These are phyloP conservation scores for Drosophila aldrichi DNA, from an alignment of 2,888 invertebrate species.

Conservation along the genomic window DNA sequence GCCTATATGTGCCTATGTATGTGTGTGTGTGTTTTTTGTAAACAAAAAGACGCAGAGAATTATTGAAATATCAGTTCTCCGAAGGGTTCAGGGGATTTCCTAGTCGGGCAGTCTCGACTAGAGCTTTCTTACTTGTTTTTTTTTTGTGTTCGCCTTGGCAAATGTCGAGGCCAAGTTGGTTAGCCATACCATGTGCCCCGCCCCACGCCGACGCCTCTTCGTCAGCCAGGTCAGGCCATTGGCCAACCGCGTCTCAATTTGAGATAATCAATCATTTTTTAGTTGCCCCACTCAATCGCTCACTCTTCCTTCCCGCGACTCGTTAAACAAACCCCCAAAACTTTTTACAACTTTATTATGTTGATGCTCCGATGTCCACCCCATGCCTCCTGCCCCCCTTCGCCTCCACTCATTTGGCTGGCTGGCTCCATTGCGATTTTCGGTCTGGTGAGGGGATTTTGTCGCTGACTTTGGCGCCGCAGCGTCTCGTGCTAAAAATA, in stretches of 20 bases:
- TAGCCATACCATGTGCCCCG: background rate
- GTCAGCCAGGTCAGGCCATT: constrained; percentile 23
- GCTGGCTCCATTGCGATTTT: constrained; percentile 20
- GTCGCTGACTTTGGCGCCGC: constrained; percentile 67
- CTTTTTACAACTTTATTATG: constrained; percentile 72
- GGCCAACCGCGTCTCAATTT: constrained; percentile 55
- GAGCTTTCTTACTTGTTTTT: no score
- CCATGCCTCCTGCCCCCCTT: background rate
- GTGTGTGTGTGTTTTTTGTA: no score
- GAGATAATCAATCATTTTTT: constrained; percentile 74
- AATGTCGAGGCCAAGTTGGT: constrained; percentile 44
- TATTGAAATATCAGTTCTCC: no score
- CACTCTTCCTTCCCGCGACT: constrained; percentile 18
- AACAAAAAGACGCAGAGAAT: no score
- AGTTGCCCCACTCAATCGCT: constrained; percentile 17
- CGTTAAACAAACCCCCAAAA: constrained; percentile 60
- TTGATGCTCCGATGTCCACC: constrained; percentile 17
- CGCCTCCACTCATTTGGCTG: background rate
- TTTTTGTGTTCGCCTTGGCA: constrained; percentile 39
- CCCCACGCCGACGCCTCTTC: background rate
- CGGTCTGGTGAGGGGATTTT: constrained; percentile 4
- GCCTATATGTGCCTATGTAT: no score
- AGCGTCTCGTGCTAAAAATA: constrained; percentile 75
- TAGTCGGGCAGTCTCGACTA: no score
- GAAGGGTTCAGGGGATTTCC: no score